These are phyloP conservation scores for Albula goreensis DNA, from an alignment of 2,113 vertebrate genomes.

Conservation along the genomic window DNA sequence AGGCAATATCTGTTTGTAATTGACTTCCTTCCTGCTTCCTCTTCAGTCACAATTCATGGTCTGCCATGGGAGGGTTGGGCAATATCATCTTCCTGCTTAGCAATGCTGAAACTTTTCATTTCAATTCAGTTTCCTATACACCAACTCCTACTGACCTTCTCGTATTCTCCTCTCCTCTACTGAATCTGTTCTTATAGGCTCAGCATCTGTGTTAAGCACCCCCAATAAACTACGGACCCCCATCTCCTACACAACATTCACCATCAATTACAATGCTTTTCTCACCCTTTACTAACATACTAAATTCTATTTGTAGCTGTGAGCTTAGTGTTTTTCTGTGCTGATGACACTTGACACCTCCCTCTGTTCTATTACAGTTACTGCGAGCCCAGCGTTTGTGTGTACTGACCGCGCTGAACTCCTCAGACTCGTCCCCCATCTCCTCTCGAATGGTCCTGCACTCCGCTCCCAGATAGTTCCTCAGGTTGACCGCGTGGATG, in stretches of 20 bases:
- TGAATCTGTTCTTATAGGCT: neutral
- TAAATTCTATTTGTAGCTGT: too few species aligned
- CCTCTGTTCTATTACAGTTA: neutral
- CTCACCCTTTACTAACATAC: too few species aligned
- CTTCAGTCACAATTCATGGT: neutral
- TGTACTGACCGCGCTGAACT: slow-evolving; percentile 84
- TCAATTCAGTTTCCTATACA: too few species aligned
- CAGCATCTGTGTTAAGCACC: too few species aligned
- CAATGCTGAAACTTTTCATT: neutral
- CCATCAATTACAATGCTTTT: too few species aligned
- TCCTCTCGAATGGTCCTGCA: slow-evolving; percentile 89
- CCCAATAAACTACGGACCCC: too few species aligned
- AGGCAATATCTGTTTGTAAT: neutral
- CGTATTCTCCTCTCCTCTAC: neutral
- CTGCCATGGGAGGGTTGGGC: neutral
- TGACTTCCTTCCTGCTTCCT: neutral
- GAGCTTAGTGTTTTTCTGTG: neutral
- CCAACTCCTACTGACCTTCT: neutral
- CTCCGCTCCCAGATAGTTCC: slow-evolving; percentile 91
- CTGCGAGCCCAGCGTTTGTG: neutral
- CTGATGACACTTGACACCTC: too few species aligned
- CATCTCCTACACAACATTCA: too few species aligned
- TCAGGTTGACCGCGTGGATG: slow-evolving; percentile 93
- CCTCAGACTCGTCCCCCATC: slow-evolving; percentile 96
- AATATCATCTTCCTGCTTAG: neutral